These are phyloP conservation scores for Cirrhinus mrigala DNA, from an alignment of 2,797 vertebrate genomes.

Conservation along the genomic window DNA sequence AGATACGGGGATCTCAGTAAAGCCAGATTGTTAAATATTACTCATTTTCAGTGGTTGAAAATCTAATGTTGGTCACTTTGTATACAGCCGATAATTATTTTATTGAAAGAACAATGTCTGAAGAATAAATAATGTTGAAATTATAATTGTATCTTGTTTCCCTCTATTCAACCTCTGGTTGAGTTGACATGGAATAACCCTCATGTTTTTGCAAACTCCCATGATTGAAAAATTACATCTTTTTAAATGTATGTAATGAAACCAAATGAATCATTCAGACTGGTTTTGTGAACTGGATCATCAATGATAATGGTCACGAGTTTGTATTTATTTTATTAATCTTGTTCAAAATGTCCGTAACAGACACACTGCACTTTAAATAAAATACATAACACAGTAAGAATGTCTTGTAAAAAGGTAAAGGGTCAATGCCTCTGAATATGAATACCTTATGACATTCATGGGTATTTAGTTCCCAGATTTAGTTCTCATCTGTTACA, in stretches of 20 bases:
- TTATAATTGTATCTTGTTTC: no score
- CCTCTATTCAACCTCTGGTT: no score
- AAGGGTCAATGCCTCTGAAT: conserved; percentile 3
- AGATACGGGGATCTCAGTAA: no score
- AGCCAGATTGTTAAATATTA: no score
- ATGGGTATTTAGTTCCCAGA: not conserved
- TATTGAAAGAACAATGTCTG: no score
- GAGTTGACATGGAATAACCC: no score
- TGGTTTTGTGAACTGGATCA: not conserved
- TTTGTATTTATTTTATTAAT: conserved; percentile 23
- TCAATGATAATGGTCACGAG: not conserved
- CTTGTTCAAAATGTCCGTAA: conserved; percentile 11
- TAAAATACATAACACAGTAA: conserved; percentile 33
- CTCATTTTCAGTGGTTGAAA: no score
- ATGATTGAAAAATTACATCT: no score
- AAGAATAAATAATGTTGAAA: no score
- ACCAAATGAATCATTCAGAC: not conserved
- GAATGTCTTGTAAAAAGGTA: conserved; percentile 28
- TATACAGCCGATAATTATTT: no score
- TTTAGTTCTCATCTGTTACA: not conserved
- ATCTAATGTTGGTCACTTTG: no score
- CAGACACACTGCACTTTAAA: conserved; percentile 7
- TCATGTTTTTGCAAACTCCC: not conserved
- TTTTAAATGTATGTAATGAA: not conserved
- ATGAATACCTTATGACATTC: conserved; percentile 1